Conservation (phyloP, 2,888 invertebrate species). For the Apantesis nais region DNA sequence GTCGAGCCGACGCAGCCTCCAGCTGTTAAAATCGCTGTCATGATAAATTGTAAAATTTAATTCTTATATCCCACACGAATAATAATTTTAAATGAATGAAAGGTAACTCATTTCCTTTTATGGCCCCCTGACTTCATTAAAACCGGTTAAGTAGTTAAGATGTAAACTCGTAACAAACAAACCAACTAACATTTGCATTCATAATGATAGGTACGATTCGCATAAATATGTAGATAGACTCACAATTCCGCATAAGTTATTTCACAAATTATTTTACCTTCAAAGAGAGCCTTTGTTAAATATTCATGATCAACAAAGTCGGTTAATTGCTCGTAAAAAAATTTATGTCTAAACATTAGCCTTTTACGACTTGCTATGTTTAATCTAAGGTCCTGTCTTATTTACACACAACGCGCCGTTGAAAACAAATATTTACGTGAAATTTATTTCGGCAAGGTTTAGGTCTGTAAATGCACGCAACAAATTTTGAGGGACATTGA, state of each 20-base stretch:
- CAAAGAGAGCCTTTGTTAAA: constrained; percentile 23
- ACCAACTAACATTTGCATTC: background rate
- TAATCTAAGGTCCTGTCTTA: background rate
- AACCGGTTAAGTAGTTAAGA: background rate
- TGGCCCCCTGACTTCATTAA: no score
- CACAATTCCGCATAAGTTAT: background rate
- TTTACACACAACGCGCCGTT: no score
- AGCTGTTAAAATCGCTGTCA: no score
- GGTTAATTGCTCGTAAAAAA: constrained; percentile 38
- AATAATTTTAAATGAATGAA: no score
- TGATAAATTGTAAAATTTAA: no score
- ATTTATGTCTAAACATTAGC: constrained; percentile 34
- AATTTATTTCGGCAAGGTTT: background rate
- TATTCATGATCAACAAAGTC: constrained; percentile 28
- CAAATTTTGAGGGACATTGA: no score
- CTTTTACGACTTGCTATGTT: constrained; percentile 26
- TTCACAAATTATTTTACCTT: background rate
- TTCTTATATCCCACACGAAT: no score
- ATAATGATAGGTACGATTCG: background rate
- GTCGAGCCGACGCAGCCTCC: no score
- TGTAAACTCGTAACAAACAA: background rate
- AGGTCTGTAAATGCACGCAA: background rate
- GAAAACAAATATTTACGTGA: background rate
- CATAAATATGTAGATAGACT: background rate
- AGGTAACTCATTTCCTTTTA: no score